Percentiles rank a stretch among this genome's conserved stretches.
phyloP scores from a whole-genome alignment of 1,140 invertebrate species.

The Brachionus manjavacas region DNA sequence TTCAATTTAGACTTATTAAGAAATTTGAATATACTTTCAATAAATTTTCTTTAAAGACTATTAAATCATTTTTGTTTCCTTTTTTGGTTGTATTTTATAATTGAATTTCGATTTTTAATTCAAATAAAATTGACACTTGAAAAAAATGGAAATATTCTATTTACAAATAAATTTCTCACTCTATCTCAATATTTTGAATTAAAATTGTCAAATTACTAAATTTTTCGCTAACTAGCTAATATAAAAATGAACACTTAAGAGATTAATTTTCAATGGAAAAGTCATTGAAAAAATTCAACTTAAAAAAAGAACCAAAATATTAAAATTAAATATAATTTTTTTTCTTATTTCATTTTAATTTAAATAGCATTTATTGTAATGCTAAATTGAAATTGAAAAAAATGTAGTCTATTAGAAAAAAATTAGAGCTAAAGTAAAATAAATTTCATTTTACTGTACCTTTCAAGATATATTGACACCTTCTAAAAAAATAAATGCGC shows the following conservation, averaged over 20 bases:
- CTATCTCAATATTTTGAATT: neutral
- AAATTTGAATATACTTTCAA: neutral
- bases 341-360: too few relatives aligned
- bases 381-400: too few relatives aligned
- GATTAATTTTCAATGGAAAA: neutral
- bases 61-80: neutral
- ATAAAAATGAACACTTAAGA: neutral
- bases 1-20: neutral
- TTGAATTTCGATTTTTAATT: neutral
- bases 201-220: neutral
- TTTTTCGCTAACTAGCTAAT: neutral
- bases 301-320: neutral
- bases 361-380: too few relatives aligned
- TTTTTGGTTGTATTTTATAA: neutral
- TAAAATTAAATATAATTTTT: neutral
- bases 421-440: too few relatives aligned
- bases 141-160: neutral
- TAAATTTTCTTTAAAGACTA: neutral
- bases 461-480: too few relatives aligned
- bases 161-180: neutral
- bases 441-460: too few relatives aligned
- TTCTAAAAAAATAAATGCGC: too few relatives aligned
- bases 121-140: neutral
- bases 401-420: too few relatives aligned
- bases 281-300: too few relatives aligned